Evolutionary conservation across 2,797 vertebrate genomes (phyloP), one percentile per base, ranked within the genome.

Genomic region (Gymnodraco acuticeps): DNA sequence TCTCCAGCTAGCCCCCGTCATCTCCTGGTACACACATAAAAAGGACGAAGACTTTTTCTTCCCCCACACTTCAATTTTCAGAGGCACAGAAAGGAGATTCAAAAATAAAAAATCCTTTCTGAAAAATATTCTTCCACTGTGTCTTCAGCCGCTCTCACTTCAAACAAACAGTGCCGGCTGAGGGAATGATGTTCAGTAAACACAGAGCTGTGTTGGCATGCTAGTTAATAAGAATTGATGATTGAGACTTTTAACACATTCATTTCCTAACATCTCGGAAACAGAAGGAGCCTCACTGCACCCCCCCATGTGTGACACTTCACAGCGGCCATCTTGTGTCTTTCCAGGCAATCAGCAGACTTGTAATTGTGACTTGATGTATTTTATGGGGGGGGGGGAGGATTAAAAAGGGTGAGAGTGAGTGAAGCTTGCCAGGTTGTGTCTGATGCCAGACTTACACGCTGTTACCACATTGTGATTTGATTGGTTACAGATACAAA

Each of bases 391-490:
- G 31, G 41, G 13, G 9, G 27, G 56, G 17, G 12, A 55, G 61
- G 53, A 27, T 71, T 20, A 38, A 70, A 64, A 63, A 62, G 46
- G 12, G 17, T 76, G 41, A 73, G 51, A 68, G 31, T 20, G 64
- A 72, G 33, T 15, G 14, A 3, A 72, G 46, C 58, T 73, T 80
- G 31, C 74, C 58, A 71, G 66, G 59, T 78, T 71, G 76, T 52
- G 72, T 67, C 66, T 84, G 78, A 85, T 64, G 83, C 83, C 82
- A 84, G 73, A 77, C 72, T 86, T 90, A 58, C 78, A 76, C 48
- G 20, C 77, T 81, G 84, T 89, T 83, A 75, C 88, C 78, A 87
- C 89, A 66, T 84, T 75, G 64, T 87, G 82, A 80, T 90, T 86
- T 76, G 68, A 84, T 89, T 58, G 66, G 63, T 73, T 81, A 38